phyloP scores from a whole-genome alignment of 1,140 invertebrate genomes.

The Brachionus rubens region DNA sequence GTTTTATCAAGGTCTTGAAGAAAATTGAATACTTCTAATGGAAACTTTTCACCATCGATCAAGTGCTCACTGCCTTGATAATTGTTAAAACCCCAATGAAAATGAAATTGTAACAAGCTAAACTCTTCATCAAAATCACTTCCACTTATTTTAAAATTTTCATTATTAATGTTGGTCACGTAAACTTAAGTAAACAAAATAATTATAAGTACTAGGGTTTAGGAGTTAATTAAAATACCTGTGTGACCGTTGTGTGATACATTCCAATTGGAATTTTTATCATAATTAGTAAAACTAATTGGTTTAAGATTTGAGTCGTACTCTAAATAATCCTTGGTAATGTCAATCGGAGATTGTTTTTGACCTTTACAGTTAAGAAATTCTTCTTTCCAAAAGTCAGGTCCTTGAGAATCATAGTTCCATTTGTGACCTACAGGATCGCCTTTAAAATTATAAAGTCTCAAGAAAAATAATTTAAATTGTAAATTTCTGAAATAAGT shows the following conservation, averaged over 20 bases:
- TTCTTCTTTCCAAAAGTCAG: slow-evolving; percentile 49
- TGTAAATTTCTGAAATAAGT: too few species aligned
- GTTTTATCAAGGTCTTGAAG: neutral
- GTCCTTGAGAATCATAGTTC: slow-evolving; percentile 48
- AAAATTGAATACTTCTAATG: slow-evolving; percentile 17
- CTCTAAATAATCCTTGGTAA: slow-evolving; percentile 47
- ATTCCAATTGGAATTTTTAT: slow-evolving; percentile 46
- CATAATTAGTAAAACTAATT: slow-evolving; percentile 49
- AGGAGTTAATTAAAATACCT: neutral
- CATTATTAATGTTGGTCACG: neutral
- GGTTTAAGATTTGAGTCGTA: slow-evolving; percentile 48
- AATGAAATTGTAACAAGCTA: slow-evolving; percentile 44
- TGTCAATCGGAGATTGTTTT: slow-evolving; percentile 45
- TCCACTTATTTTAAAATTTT: slow-evolving; percentile 6
- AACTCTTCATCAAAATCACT: slow-evolving; percentile 25
- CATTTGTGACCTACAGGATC: neutral
- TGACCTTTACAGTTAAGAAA: slow-evolving; percentile 48
- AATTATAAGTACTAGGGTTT: neutral
- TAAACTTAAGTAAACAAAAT: neutral
- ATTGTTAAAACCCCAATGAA: slow-evolving; percentile 46
- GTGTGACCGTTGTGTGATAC: slow-evolving; percentile 51
- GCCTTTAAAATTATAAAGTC: neutral
- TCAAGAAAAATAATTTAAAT: too few species aligned
- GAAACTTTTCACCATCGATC: slow-evolving; percentile 38
- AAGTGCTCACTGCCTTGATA: slow-evolving; percentile 41